phyloP scores from a whole-genome alignment of 2,113 vertebrate genomes.

The Syngnathoides biaculeatus region DNA sequence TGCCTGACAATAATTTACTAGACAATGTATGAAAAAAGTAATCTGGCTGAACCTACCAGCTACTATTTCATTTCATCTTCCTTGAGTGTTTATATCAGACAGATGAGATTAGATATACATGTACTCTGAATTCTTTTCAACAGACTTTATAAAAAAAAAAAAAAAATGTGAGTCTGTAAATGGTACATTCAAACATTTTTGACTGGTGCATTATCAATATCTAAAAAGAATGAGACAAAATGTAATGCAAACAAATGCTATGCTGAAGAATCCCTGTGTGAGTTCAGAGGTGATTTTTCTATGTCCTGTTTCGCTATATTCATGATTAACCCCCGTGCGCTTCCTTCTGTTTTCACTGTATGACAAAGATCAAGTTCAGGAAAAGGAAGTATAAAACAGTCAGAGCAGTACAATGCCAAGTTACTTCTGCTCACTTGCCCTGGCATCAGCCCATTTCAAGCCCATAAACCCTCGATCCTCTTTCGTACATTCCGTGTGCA shows the following conservation, averaged over 20 bases:
- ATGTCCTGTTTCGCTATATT: constrained; percentile 80
- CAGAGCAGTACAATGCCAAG: constrained; percentile 48
- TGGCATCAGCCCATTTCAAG: constrained; percentile 37
- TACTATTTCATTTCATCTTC: neutral
- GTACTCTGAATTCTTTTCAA: neutral
- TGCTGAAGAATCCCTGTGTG: constrained; percentile 70
- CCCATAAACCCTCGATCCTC: constrained; percentile 38
- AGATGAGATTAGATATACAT: neutral
- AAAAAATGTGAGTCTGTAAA: neutral
- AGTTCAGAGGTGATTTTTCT: constrained; percentile 69
- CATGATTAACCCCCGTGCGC: constrained; percentile 83
- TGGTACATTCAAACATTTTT: neutral
- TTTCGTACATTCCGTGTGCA: neutral
- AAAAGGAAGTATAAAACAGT: constrained; percentile 80
- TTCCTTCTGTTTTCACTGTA: constrained; percentile 85
- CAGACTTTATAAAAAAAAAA: neutral
- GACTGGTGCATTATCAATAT: neutral
- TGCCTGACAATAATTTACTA: neutral
- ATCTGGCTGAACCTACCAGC: neutral
- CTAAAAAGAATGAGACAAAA: neutral
- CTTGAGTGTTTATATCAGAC: neutral
- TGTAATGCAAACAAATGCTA: constrained; percentile 53
- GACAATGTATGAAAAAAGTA: neutral
- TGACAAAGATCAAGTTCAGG: constrained; percentile 52
- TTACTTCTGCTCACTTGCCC: constrained; percentile 18